Base-by-base conservation (phyloP, 2,113 vertebrate species). In the Aldabrachelys gigantea region DNA sequence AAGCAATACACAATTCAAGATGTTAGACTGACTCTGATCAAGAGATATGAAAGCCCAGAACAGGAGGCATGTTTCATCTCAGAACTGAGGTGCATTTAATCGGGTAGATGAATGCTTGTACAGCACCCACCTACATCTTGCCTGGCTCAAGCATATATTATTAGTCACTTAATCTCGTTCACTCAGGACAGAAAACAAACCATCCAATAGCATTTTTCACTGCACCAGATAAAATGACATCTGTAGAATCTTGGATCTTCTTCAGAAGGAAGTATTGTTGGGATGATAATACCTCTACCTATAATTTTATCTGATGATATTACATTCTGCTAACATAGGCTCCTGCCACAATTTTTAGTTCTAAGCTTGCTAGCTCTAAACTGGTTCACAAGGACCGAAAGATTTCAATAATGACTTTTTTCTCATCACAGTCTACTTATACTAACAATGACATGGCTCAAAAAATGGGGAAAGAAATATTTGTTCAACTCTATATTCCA, bases 271-370 rank as follows among this genome's bases (percentile, higher is more conserved):
- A 5, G 29, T 69, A n/a, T 69, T 94, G 80, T 27, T 92, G 50
- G 11, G 19, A 82, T 1, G 8, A 4, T 22, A 90, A 72, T 82
- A 92, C 35, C 41, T 56, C 3, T 49, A n/a, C 6, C 8, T 65
- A 9, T 94, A 91, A 87, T 96, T 95, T 94, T 84, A 69, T 92
- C 94, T 91, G 44, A 82, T 11, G 8, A 79, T 94, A 91, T 85
- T 69, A 72, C 92, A 16, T 69, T 84, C 56, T 96, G 89, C 76
- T 91, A 81, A 89, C 85, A 92, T 21, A 89, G 14, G 47, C 49
- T 95, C 5, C 31, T 17, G 78, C 35, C 95, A 16, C 27, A n/a
- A 95, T 24, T 25, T 10, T 49, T 25, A 94, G 22, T 92, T 89
- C 49, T 83, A 65, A 72, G 38, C 53, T 2, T 49, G 25, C 78